Conservation (phyloP, 1,140 invertebrate species). For the Hesperophylax magnus region DNA sequence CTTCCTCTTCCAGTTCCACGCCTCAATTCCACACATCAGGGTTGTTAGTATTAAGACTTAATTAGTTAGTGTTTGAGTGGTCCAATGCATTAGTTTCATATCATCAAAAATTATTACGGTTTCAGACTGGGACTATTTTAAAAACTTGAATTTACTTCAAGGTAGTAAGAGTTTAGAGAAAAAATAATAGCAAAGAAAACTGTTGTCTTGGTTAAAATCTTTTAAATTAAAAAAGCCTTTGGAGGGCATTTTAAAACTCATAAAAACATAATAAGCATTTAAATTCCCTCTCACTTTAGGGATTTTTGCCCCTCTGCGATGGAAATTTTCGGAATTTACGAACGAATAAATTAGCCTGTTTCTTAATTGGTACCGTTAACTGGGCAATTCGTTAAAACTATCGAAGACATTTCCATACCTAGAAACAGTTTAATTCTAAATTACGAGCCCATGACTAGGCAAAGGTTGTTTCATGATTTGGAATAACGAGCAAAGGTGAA, state of each 20-base stretch:
- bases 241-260: background rate
- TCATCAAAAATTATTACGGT: no score
- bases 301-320: background rate
- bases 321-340: constrained; percentile 11
- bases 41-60: no score
- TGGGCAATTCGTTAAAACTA: constrained; percentile 27
- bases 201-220: no score
- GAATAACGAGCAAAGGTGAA: background rate
- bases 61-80: no score
- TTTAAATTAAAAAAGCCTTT: background rate
- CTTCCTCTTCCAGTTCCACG: no score
- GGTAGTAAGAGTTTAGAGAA: no score
- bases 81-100: no score
- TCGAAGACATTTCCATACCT: constrained; percentile 32
- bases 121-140: no score
- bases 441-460: background rate
- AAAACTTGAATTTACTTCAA: no score
- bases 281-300: constrained; percentile 3
- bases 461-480: constrained; percentile 26
- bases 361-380: constrained; percentile 25
- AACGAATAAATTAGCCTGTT: constrained; percentile 17
- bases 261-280: constrained; percentile 1
- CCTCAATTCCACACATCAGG: no score
- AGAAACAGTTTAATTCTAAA: constrained; percentile 8
- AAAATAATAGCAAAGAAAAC: no score